Conservation (phyloP, 2,113 vertebrate genomes). For the Penelope pileata region DNA sequence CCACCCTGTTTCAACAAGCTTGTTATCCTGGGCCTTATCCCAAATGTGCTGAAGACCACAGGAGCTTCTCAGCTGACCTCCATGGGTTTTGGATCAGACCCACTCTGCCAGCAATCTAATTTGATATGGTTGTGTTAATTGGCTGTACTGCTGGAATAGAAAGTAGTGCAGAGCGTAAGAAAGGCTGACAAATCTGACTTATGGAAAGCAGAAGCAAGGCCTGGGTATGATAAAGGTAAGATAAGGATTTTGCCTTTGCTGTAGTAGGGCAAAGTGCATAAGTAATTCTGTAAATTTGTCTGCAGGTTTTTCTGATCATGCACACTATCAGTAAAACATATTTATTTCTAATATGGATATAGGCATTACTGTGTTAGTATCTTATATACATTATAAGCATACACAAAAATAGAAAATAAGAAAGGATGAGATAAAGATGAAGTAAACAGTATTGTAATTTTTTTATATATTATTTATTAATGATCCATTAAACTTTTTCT, state of each 20-base stretch:
- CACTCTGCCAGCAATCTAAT: constrained; percentile 1
- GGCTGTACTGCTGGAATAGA: neutral
- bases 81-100: neutral
- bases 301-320: neutral
- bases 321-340: neutral
- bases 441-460: neutral
- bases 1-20: neutral
- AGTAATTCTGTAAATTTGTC: neutral
- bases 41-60: neutral
- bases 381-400: neutral
- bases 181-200: neutral
- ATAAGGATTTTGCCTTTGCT: neutral
- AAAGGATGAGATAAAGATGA: neutral
- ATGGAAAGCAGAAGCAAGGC: neutral
- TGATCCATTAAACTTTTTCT: neutral
- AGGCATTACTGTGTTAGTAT: neutral
- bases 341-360: neutral
- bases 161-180: neutral
- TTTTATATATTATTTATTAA: neutral
- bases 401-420: neutral
- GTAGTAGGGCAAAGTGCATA: neutral
- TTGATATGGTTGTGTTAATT: constrained; percentile 32
- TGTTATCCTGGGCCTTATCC: neutral
- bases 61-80: neutral
- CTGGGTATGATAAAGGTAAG: neutral